These are phyloP conservation scores for Trachops cirrhosus DNA, from an alignment of 2,797 vertebrate genomes.

Conservation along the genomic window DNA sequence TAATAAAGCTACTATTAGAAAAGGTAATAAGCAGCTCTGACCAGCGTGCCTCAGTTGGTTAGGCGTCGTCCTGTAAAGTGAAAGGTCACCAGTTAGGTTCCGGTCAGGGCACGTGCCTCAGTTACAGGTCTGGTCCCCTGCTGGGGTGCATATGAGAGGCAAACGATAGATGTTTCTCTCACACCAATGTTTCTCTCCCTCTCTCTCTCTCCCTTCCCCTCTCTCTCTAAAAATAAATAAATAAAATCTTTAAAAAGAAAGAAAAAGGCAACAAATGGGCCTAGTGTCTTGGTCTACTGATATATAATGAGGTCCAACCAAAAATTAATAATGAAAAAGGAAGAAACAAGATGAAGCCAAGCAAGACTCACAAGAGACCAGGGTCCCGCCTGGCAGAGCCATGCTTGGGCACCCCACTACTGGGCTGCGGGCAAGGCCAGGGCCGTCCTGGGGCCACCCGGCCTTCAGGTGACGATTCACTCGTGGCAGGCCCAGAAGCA, in stretches of 20 bases:
- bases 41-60: not conserved
- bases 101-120: not conserved
- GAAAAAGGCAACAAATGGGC: not conserved
- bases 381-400: rapidly evolving
- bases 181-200: not conserved
- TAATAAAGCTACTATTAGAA: not conserved
- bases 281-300: not conserved
- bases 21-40: not conserved
- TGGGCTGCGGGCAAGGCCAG: rapidly evolving
- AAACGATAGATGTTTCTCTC: not conserved
- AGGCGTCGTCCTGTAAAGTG: not conserved
- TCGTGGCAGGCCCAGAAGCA: not conserved
- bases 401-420: no score
- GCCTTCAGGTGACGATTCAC: not conserved
- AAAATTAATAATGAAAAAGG: not conserved
- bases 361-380: not conserved
- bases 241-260: not conserved
- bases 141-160: not conserved
- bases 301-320: rapidly evolving
- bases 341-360: not conserved
- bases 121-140: not conserved
- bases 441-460: not conserved
- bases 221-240: not conserved
- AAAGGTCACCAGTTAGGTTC: not conserved
- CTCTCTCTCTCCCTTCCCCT: not conserved